phyloP scores from a whole-genome alignment of 2,888 invertebrate genomes.

The Thymelicus lineola region DNA sequence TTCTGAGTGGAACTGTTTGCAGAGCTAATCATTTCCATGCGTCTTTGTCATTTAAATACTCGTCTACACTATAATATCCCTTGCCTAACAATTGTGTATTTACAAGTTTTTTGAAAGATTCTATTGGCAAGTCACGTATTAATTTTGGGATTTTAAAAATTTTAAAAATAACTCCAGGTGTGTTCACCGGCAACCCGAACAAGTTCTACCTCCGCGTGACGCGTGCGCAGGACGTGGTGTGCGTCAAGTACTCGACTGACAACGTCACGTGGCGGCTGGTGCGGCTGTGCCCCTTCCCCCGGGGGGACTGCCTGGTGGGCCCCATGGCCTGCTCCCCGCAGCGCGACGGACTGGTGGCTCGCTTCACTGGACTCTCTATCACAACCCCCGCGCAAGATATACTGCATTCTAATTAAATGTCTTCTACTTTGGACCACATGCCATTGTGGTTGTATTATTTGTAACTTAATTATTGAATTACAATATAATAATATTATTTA shows the following conservation, averaged over 20 bases:
- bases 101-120: too few relatives aligned
- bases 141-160: too few relatives aligned
- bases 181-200: slow-evolving; percentile 62
- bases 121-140: too few relatives aligned
- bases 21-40: too few relatives aligned
- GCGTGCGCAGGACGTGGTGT: slow-evolving; percentile 56
- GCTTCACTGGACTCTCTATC: slow-evolving; percentile 59
- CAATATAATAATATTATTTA: too few relatives aligned
- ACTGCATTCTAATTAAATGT: slow-evolving; percentile 61
- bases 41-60: too few relatives aligned
- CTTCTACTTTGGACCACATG: too few relatives aligned
- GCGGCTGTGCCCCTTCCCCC: slow-evolving; percentile 60
- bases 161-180: slow-evolving; percentile 54
- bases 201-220: slow-evolving; percentile 70
- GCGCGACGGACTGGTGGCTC: slow-evolving; percentile 59
- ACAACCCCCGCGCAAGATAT: slow-evolving; percentile 60
- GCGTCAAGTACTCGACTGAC: slow-evolving; percentile 70
- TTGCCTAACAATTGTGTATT: too few relatives aligned
- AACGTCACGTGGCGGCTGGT: slow-evolving; percentile 60
- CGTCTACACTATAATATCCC: too few relatives aligned
- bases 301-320: slow-evolving; percentile 56
- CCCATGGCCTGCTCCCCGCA: slow-evolving; percentile 68
- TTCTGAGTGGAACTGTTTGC: too few relatives aligned
- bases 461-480: too few relatives aligned
- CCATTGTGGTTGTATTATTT: too few relatives aligned